Conservation (phyloP, 2,113 vertebrate species). For the Anoplopoma fimbria region DNA sequence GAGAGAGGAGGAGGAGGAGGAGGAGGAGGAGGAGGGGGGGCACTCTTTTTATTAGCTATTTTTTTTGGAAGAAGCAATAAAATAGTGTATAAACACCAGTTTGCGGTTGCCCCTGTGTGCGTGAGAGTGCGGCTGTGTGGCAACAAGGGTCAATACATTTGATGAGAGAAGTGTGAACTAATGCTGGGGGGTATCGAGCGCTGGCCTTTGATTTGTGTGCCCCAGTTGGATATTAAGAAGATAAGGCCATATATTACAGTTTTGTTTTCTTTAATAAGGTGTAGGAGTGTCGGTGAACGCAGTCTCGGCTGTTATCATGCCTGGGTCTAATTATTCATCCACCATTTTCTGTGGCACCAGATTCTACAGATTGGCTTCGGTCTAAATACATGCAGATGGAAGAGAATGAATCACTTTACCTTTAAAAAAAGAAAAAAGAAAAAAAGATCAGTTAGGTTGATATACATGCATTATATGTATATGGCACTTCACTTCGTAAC, state of each 20-base stretch:
- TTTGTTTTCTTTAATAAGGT: slow-evolving; percentile 57
- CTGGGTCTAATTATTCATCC: slow-evolving; percentile 86
- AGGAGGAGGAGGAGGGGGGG: background rate
- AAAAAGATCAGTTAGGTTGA: background rate
- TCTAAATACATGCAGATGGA: slow-evolving; percentile 70
- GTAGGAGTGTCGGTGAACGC: slow-evolving; percentile 60
- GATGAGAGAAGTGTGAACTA: slow-evolving; percentile 70
- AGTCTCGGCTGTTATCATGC: slow-evolving; percentile 80
- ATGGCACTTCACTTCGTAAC: slow-evolving; percentile 2
- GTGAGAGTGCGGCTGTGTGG: slow-evolving; percentile 28
- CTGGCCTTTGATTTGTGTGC: slow-evolving; percentile 67
- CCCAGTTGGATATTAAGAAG: slow-evolving; percentile 61
- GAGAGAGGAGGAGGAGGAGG: background rate
- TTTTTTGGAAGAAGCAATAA: background rate
- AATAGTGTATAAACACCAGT: slow-evolving; percentile 22
- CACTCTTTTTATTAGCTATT: slow-evolving; percentile 3
- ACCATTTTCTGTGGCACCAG: slow-evolving; percentile 87
- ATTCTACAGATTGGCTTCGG: slow-evolving; percentile 82
- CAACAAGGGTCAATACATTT: slow-evolving; percentile 73
- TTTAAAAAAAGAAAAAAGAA: too few relatives aligned
- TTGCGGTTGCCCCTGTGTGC: background rate
- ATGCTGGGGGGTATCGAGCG: slow-evolving; percentile 62
- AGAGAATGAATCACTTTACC: slow-evolving; percentile 32
- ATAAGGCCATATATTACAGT: slow-evolving; percentile 31
- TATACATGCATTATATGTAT: background rate